Base-by-base conservation (phyloP, 2,888 invertebrate species). In the Eurytoma californica region DNA sequence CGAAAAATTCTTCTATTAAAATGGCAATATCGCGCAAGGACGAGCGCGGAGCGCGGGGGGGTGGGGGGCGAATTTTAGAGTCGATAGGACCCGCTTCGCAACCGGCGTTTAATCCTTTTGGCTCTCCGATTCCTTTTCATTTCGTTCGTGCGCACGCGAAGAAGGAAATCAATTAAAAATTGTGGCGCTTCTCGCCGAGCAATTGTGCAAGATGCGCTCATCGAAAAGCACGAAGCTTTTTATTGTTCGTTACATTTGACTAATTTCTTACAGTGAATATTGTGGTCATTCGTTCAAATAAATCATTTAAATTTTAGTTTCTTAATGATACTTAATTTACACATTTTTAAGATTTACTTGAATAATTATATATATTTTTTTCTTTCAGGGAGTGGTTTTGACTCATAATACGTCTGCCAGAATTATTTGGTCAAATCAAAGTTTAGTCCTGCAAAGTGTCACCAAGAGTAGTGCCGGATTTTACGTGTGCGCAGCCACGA, bases 371-470 rank as follows among this genome's bases (percentile, higher is more conserved):
- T 39, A 9, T 39, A 28, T 51, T 18, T 60, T 3, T 65, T 72
- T 80, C 73, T 81, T 92, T 92, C 92, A 97, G 97, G 95, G 95
- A 82, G 92, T 94, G 72, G 92, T 95, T 82, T 91, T 97, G 86
- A 95, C 94, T 85, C 96, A 97, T 92, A 97, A 97, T 91, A 94
- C 95, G 86, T 94, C 96, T 66, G 96, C 96, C 74, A 93, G 97
- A 82, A 95, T 97, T 86, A 96, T 97, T 88, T 94, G 96, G 90
- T 96, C 96, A 90, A 97, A 97, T 92, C 97, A 97, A 91, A 97
- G 97, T 89, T 92, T 97, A 84, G 97, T 97, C 82, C 93, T 97
- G 87, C 97, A 97, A 91, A 95, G 95, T 91, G 96, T 97, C 85
- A 96, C 96, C 81, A 93, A 96, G 83, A 94, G 94, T 90, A 95